Evolutionary conservation across 2,113 vertebrate genomes (phyloP), one percentile per base, ranked within the genome.

Genomic region (Salvator merianae): DNA sequence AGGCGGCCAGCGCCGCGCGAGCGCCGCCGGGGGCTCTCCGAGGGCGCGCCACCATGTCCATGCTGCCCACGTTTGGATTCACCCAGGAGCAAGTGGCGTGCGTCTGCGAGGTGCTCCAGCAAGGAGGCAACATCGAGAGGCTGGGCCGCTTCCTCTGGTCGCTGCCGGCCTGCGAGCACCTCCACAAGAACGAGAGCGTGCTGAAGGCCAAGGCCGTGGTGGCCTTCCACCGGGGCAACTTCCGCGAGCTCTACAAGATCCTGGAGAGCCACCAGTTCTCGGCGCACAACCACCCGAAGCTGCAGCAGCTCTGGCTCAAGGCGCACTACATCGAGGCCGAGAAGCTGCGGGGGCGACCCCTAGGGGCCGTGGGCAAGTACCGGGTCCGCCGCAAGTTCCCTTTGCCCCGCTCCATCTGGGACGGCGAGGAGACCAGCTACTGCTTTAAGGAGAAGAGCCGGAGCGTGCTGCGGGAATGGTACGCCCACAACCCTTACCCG

Each of bases 31-130:
- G 88, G 91, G 85, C 79, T 59, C 63, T 66, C 69, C 53, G 43
- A 77, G 65, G 88, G 86, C 91, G 93, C 76, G 85, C 81, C 90
- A 95, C 92, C 95, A 98, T 98, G 98, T 98, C 97, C 92, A 97
- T 98, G 98, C 97, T 98, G 93, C 98, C 98, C 87, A 98, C 98
- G 86, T 99, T 99, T 91, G 98, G 98, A 84, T 99, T 99, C 90
- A 99, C 98, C 82, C 98, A 99, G 96, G 98, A 99, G 96, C 99
- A 99, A 97, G 99, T 99, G 93, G 99, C 99, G 81, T 99, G 99
- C 92, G 99, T 99, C 70, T 99, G 99, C 92, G 99, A 99, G 94
- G 99, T 99, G 88, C 92, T 99, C 88, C 99, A 99, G 93, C 99
- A 99, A 91, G 99, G 99, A 65, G 99, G 98, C 53, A 99, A 99